Evolutionary conservation across 2,797 vertebrate species (phyloP).

Genomic region (Gastrophryne carolinensis): DNA sequence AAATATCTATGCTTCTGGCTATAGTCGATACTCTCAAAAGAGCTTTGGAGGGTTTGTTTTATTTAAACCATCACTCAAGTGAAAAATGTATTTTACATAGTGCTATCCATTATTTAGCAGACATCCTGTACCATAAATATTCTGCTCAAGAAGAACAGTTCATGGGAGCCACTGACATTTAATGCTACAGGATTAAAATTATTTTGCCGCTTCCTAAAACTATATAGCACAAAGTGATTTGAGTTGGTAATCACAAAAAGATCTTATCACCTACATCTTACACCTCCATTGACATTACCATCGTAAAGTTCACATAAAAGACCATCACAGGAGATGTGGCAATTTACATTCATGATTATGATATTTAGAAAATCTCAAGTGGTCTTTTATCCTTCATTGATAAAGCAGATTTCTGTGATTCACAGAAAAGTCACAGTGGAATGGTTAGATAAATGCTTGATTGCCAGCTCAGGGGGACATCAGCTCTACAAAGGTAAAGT

Average conservation of each 20-base stretch:
- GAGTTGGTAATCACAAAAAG: conserved; percentile 29
- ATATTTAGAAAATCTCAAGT: conserved; percentile 40
- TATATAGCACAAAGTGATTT: conserved; percentile 10
- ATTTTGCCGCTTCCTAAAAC: conserved; percentile 20
- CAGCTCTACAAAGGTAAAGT: conserved; percentile 57
- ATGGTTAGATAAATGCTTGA: conserved; percentile 63
- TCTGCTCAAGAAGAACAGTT: not conserved
- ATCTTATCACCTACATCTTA: conserved; percentile 15
- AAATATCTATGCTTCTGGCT: not conserved
- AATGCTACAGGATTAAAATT: conserved; percentile 25
- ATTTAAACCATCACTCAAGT: not conserved
- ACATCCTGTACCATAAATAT: not conserved
- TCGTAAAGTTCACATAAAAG: conserved; percentile 15
- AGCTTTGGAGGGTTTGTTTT: not conserved
- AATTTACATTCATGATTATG: conserved; percentile 43
- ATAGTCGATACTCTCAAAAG: not conserved
- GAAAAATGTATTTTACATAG: not conserved
- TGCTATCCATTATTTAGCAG: not conserved
- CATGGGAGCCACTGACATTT: conserved; percentile 19
- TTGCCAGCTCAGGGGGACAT: conserved; percentile 60
- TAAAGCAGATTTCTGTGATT: conserved; percentile 56
- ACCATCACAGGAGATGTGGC: conserved; percentile 20
- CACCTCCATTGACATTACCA: conserved; percentile 11
- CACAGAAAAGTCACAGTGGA: conserved; percentile 55
- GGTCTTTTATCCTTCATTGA: conserved; percentile 52